phyloP scores from a whole-genome alignment of 2,113 vertebrate species.

The Phyllopteryx taeniolatus region DNA sequence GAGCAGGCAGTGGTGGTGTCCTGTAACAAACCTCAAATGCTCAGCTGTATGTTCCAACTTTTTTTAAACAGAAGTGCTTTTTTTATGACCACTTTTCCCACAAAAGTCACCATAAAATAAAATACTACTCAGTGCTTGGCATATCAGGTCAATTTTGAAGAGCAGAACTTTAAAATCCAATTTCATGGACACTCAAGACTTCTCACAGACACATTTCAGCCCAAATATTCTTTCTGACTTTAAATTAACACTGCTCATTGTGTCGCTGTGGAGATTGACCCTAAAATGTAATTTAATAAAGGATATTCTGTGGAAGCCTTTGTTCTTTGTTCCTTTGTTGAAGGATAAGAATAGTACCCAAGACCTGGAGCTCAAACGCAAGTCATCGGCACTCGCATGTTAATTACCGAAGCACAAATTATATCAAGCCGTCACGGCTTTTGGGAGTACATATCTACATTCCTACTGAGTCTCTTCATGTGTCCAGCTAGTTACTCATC shows the following conservation, averaged over 20 bases:
- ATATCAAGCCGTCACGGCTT: conserved; percentile 58
- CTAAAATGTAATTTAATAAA: conserved; percentile 10
- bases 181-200: not conserved
- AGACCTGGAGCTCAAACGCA: conserved; percentile 20
- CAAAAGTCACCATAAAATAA: conserved; percentile 12
- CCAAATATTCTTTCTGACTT: conserved; percentile 20
- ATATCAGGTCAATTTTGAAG: conserved; percentile 6
- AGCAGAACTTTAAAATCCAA: conserved; percentile 26
- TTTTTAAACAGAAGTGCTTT: conserved; percentile 17
- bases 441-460: conserved; percentile 69
- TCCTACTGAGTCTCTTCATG: conserved; percentile 55
- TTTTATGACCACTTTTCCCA: conserved; percentile 18
- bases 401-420: conserved; percentile 63
- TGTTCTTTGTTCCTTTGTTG: conserved; percentile 26
- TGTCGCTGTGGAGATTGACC: conserved; percentile 25
- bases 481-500: conserved; percentile 15
- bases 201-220: conserved; percentile 17
- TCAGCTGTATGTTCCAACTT: conserved; percentile 10
- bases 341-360: conserved; percentile 17
- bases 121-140: conserved; percentile 2
- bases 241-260: conserved; percentile 29
- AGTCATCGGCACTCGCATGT: conserved; percentile 48
- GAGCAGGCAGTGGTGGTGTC: conserved; percentile 6
- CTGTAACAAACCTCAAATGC: conserved; percentile 12
- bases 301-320: conserved; percentile 11